Percentiles rank a stretch among this genome's conserved stretches.
phyloP scores from a whole-genome alignment of 2,888 invertebrate genomes.

The Trachelus troglodyta region DNA sequence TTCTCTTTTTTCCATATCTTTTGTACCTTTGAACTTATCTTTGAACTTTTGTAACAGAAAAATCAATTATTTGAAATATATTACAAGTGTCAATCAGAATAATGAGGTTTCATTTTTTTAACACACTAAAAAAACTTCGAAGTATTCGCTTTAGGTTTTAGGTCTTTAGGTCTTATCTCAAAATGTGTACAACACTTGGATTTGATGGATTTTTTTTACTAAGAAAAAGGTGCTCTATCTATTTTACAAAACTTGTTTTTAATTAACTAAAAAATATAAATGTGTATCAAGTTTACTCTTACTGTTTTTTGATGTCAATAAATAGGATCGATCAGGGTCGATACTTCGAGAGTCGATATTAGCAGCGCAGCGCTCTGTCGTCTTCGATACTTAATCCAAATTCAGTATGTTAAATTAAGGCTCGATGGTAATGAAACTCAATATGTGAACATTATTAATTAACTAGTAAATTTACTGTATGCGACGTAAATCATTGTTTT shows the following conservation, averaged over 20 bases:
- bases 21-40: no score
- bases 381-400: slow-evolving; percentile 23
- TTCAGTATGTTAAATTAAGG: slow-evolving; percentile 22
- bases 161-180: background rate
- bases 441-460: slow-evolving; percentile 1
- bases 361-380: background rate
- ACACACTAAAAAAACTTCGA: background rate
- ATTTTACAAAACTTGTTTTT: background rate
- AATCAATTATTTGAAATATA: background rate
- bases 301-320: background rate
- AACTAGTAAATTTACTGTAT: background rate
- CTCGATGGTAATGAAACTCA: slow-evolving; percentile 17
- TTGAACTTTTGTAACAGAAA: background rate
- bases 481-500: background rate
- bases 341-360: slow-evolving; percentile 14
- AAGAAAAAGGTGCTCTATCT: background rate
- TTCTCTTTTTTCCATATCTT: no score
- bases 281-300: background rate
- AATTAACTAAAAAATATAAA: background rate
- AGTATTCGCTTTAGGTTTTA: background rate
- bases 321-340: background rate
- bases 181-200: background rate
- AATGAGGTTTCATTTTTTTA: background rate
- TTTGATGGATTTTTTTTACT: background rate
- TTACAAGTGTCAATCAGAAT: background rate